Conservation (phyloP, 37 sponge, comb jelly and placozoan genomes). For the Amphimedon queenslandica region DNA sequence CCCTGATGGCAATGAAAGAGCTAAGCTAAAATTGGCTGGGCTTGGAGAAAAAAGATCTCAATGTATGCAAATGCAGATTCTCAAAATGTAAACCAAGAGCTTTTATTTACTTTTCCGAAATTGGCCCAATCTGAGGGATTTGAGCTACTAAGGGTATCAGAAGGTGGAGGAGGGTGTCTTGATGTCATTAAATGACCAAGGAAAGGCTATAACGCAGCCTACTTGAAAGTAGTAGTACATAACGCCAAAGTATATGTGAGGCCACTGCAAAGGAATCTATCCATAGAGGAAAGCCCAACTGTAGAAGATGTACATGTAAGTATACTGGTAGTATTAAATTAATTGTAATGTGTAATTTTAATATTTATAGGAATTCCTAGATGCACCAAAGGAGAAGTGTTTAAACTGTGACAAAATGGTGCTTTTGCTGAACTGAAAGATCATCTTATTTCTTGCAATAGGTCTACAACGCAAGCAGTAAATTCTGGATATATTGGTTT, state of each 20-base stretch:
- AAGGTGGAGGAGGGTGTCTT: constrained; percentile 3
- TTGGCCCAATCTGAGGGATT: constrained; percentile 15
- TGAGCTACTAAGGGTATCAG: constrained; percentile 25
- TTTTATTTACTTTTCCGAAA: constrained; percentile 18
- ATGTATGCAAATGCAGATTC: neutral
- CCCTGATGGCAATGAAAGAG: constrained; percentile 23
- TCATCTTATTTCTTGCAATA: too few relatives aligned
- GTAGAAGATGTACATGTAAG: neutral
- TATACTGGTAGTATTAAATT: too few relatives aligned
- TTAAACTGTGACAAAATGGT: too few relatives aligned
- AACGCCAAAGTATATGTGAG: constrained; percentile 1
- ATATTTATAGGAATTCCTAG: too few relatives aligned
- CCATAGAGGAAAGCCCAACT: neutral
- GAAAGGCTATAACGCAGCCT: neutral
- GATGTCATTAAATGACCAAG: neutral
- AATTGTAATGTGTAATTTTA: too few relatives aligned
- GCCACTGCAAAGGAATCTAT: neutral
- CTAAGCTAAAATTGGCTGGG: constrained; percentile 21
- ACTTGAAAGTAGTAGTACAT: neutral
- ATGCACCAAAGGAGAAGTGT: too few relatives aligned
- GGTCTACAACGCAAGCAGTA: too few relatives aligned
- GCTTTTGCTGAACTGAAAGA: too few relatives aligned
- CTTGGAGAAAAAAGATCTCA: constrained; percentile 22
- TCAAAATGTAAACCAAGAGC: constrained; percentile 4
- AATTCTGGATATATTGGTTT: too few relatives aligned